phyloP scores from a whole-genome alignment of 2,797 vertebrate genomes.

The Lycodopsis pacificus region DNA sequence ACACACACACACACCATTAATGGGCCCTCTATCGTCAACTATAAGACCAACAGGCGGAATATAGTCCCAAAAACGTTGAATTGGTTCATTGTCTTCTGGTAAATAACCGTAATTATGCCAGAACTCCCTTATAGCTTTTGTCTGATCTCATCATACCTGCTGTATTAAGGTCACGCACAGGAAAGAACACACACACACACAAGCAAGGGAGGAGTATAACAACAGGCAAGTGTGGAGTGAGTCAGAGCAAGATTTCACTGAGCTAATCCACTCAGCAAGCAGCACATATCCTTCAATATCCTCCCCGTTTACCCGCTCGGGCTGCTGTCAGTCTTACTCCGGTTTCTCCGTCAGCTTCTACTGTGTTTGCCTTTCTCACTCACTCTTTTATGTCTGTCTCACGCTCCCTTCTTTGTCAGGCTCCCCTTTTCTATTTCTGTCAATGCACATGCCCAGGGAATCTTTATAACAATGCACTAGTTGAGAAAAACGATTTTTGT shows the following conservation, averaged over 20 bases:
- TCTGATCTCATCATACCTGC: slow-evolving; percentile 31
- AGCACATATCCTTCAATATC: slow-evolving; percentile 55
- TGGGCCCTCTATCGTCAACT: neutral
- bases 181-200: slow-evolving; percentile 1
- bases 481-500: neutral
- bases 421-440: slow-evolving; percentile 3
- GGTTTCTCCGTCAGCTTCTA: slow-evolving; percentile 17
- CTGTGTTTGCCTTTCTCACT: slow-evolving; percentile 51
- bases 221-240: slow-evolving; percentile 55
- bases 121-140: slow-evolving; percentile 23
- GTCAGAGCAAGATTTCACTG: slow-evolving; percentile 63
- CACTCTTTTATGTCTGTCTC: slow-evolving; percentile 7
- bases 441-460: slow-evolving; percentile 32
- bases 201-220: slow-evolving; percentile 43
- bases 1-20: neutral
- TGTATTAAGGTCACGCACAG: slow-evolving; percentile 9
- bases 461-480: neutral
- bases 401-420: neutral
- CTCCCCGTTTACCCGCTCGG: slow-evolving; percentile 54
- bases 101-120: slow-evolving; percentile 5
- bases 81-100: neutral
- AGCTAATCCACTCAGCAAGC: slow-evolving; percentile 63
- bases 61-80: slow-evolving; percentile 1
- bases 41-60: slow-evolving; percentile 10
- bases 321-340: slow-evolving; percentile 25